phyloP scores from a whole-genome alignment of 2,797 vertebrate genomes.

The Neosilurus mollespiculum region DNA sequence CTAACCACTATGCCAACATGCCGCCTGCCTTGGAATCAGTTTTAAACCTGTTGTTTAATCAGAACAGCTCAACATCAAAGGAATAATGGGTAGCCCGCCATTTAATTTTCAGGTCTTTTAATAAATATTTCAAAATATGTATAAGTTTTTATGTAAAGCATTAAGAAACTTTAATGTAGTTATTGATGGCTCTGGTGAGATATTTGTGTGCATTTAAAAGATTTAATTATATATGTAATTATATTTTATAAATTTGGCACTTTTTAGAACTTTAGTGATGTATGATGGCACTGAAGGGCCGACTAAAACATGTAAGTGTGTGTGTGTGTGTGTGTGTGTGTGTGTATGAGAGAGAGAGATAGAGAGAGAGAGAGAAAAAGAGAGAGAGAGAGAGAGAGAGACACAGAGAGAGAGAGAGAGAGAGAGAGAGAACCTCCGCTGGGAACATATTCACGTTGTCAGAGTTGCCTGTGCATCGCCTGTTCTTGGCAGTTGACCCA shows the following conservation, averaged over 20 bases:
- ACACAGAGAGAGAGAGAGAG: not conserved
- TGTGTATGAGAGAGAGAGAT: not conserved
- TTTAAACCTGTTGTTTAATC: not conserved
- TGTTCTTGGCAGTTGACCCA: conserved; percentile 24
- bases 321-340: not conserved
- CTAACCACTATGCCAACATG: too few relatives aligned
- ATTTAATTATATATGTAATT: conserved; percentile 6
- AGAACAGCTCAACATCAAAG: not conserved
- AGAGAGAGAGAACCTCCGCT: not conserved
- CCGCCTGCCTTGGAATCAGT: not conserved
- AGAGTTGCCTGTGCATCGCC: not conserved
- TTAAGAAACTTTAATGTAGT: not conserved
- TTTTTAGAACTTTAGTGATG: not conserved
- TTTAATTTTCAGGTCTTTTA: not conserved
- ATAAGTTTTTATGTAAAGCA: not conserved
- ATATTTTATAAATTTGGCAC: not conserved
- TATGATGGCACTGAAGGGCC: not conserved
- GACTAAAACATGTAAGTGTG: not conserved
- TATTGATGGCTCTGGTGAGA: not conserved
- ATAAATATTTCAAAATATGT: not conserved
- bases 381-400: conserved; percentile 7
- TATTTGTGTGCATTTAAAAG: not conserved
- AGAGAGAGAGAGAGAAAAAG: not conserved
- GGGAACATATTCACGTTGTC: conserved; percentile 9
- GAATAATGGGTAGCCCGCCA: not conserved